Percentiles rank a stretch among this genome's conserved stretches.
Evolutionary conservation across 2,113 vertebrate species (phyloP).

Genomic region (Amazona vittata): DNA sequence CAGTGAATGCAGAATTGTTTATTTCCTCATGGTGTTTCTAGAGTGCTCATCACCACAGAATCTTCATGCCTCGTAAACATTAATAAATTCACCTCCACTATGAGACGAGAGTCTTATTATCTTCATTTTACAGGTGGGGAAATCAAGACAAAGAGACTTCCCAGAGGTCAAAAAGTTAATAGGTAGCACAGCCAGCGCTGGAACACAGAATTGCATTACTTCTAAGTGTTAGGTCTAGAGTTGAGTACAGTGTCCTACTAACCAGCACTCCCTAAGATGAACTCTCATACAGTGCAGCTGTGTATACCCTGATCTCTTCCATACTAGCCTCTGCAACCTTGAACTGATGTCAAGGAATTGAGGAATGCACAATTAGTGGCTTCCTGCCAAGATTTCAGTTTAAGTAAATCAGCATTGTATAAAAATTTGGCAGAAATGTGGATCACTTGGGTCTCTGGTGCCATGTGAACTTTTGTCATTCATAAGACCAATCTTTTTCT

Average conservation of each 20-base stretch:
- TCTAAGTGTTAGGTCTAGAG: neutral
- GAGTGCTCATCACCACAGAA: slow-evolving; percentile 68
- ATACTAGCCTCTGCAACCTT: neutral
- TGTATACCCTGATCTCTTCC: neutral
- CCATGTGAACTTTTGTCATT: neutral
- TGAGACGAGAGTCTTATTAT: slow-evolving; percentile 66
- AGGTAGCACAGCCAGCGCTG: slow-evolving; percentile 31
- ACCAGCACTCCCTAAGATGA: neutral
- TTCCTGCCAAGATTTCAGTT: neutral
- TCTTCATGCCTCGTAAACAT: slow-evolving; percentile 71
- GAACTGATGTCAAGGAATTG: neutral
- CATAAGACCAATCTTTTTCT: neutral
- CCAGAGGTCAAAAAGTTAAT: slow-evolving; percentile 62
- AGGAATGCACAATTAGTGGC: neutral
- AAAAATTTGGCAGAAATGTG: slow-evolving; percentile 4
- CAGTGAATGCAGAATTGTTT: slow-evolving; percentile 67
- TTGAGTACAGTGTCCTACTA: neutral
- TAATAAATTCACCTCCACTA: slow-evolving; percentile 71
- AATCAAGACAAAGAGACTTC: slow-evolving; percentile 69
- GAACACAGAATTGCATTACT: slow-evolving; percentile 23
- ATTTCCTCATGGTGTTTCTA: slow-evolving; percentile 67
- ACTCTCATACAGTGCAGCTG: neutral
- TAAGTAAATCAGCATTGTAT: neutral
- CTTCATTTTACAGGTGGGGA: slow-evolving; percentile 63
- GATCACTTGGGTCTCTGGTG: neutral